Conservation (phyloP, 2,113 vertebrate genomes). For the Perca flavescens region DNA sequence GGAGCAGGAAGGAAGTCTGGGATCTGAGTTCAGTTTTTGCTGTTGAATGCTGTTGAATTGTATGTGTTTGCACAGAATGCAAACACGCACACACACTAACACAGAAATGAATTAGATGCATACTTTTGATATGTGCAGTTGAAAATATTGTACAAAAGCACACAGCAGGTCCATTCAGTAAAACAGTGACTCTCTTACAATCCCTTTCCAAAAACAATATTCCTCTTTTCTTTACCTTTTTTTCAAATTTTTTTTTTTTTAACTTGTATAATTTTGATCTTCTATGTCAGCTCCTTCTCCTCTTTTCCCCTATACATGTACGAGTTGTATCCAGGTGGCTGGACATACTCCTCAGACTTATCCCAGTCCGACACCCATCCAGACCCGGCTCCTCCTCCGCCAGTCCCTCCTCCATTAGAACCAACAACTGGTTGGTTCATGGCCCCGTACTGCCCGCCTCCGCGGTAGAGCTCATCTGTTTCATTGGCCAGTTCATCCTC, state of each 20-base stretch:
- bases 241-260: not conserved
- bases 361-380: conserved; percentile 97
- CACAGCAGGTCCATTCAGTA: conserved; percentile 53
- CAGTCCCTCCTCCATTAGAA: conserved; percentile 75
- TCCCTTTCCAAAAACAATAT: conserved; percentile 51
- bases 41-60: conserved; percentile 25
- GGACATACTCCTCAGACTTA: conserved; percentile 96
- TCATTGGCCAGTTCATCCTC: conserved; percentile 98
- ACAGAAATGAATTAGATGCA: conserved; percentile 45
- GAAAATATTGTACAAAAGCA: conserved; percentile 61
- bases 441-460: conserved; percentile 93
- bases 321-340: conserved; percentile 90
- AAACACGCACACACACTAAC: conserved; percentile 22
- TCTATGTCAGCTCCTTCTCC: conserved; percentile 84
- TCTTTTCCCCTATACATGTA: conserved; percentile 87
- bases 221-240: conserved; percentile 28
- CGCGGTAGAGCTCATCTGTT: conserved; percentile 93
- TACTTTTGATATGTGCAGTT: conserved; percentile 51
- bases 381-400: conserved; percentile 67
- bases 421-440: conserved; percentile 85
- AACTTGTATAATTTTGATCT: conserved; percentile 14
- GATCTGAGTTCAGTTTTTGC: conserved; percentile 35
- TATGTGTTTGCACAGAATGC: too few relatives aligned
- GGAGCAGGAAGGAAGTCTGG: conserved; percentile 47
- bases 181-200: conserved; percentile 48